Evolutionary conservation across 2,113 vertebrate species (phyloP).

Genomic region (Casuarius casuarius): DNA sequence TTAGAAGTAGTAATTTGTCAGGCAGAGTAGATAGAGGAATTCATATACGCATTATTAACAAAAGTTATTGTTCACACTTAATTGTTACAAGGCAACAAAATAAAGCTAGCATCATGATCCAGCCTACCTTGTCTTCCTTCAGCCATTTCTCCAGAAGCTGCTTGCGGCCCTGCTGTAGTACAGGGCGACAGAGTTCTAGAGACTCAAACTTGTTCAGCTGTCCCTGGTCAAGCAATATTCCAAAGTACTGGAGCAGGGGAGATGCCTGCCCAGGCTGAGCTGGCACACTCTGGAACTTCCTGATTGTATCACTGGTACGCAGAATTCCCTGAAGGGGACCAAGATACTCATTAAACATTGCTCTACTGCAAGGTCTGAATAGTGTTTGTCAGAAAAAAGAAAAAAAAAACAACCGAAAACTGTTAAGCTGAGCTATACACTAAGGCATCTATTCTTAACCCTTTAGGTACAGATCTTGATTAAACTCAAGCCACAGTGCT

Average conservation of each 20-base stretch:
- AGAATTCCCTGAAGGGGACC: conserved; percentile 81
- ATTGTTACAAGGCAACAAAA: background rate
- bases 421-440: background rate
- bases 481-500: background rate
- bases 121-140: conserved; percentile 91
- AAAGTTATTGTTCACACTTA: background rate
- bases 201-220: conserved; percentile 94
- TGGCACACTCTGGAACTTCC: conserved; percentile 89
- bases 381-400: background rate
- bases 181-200: conserved; percentile 89
- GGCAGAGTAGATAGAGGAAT: background rate
- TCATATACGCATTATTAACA: background rate
- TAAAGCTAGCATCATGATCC: rapidly evolving
- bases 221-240: conserved; percentile 91
- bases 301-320: conserved; percentile 89
- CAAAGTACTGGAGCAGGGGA: conserved; percentile 91
- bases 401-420: background rate
- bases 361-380: background rate
- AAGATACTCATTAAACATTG: background rate
- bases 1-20: conserved; percentile 16
- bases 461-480: background rate
- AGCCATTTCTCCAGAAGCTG: conserved; percentile 95
- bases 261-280: conserved; percentile 90
- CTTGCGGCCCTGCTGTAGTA: conserved; percentile 91
- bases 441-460: background rate